Evolutionary conservation across 1,140 invertebrate genomes (phyloP).

Genomic region (Ostrea edulis): DNA sequence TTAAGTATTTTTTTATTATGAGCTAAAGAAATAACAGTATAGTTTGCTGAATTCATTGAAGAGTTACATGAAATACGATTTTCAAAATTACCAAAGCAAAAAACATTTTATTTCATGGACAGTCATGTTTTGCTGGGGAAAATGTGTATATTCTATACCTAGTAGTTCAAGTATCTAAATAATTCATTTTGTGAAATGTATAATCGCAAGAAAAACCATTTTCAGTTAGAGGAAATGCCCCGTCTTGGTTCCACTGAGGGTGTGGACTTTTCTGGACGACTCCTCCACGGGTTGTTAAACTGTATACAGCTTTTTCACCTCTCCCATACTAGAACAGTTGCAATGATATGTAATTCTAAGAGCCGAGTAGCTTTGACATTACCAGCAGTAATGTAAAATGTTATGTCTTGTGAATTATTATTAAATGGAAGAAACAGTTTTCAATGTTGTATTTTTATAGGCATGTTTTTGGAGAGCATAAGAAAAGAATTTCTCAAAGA

Average conservation of each 20-base stretch:
- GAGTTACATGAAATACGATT: background rate
- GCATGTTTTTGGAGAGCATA: too few relatives aligned
- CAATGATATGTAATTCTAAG: conserved; percentile 1
- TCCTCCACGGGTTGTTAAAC: background rate
- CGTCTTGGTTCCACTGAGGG: background rate
- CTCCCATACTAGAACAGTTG: background rate
- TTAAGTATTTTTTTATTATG: background rate
- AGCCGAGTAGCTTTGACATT: conserved; percentile 26
- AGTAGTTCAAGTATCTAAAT: background rate
- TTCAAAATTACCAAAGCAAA: background rate
- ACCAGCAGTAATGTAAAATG: conserved; percentile 24
- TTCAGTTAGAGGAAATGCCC: background rate
- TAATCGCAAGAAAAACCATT: background rate
- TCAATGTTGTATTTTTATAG: background rate
- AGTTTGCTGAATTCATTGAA: background rate
- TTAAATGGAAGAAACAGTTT: conserved; percentile 10
- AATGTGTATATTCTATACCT: background rate
- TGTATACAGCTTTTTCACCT: background rate
- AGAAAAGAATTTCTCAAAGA: too few relatives aligned
- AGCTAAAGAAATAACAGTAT: background rate
- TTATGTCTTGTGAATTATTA: conserved; percentile 3
- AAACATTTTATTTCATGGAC: background rate
- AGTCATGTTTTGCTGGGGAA: background rate
- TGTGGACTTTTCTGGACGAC: background rate
- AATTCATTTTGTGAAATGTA: background rate